These are phyloP conservation scores for Propsilocerus akamusi DNA, from an alignment of 1,140 invertebrate species.

Conservation along the genomic window DNA sequence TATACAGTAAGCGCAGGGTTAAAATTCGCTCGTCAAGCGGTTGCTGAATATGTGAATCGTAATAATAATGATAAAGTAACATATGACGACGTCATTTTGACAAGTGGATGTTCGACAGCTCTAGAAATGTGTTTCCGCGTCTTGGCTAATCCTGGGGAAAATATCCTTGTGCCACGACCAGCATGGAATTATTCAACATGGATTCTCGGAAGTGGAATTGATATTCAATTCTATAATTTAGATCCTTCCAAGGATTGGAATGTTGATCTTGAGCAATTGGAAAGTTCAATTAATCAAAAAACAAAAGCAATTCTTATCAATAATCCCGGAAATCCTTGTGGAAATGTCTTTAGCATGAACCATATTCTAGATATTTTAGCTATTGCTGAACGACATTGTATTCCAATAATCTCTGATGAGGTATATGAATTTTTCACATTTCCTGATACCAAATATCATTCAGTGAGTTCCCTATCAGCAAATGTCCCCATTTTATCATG, in stretches of 20 bases:
- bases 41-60: slow-evolving; percentile 44
- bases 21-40: slow-evolving; percentile 46
- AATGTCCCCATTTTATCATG: slow-evolving; percentile 71
- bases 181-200: slow-evolving; percentile 73
- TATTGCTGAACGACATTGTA: slow-evolving; percentile 50
- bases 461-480: slow-evolving; percentile 58
- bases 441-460: slow-evolving; percentile 52
- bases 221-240: slow-evolving; percentile 64
- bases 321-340: slow-evolving; percentile 93
- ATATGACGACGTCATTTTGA: slow-evolving; percentile 69
- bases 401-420: slow-evolving; percentile 91
- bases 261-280: slow-evolving; percentile 67
- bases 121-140: slow-evolving; percentile 76
- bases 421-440: slow-evolving; percentile 73
- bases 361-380: slow-evolving; percentile 65
- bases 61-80: slow-evolving; percentile 27
- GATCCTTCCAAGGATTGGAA: slow-evolving; percentile 71
- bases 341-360: slow-evolving; percentile 62
- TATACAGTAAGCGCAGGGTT: slow-evolving; percentile 5
- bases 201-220: slow-evolving; percentile 60
- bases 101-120: slow-evolving; percentile 82
- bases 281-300: slow-evolving; percentile 65
- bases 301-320: slow-evolving; percentile 83
- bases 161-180: slow-evolving; percentile 78
- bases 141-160: slow-evolving; percentile 66